These are phyloP conservation scores for Subanguina moxae DNA, from an alignment of 1,140 invertebrate genomes.

Conservation along the genomic window DNA sequence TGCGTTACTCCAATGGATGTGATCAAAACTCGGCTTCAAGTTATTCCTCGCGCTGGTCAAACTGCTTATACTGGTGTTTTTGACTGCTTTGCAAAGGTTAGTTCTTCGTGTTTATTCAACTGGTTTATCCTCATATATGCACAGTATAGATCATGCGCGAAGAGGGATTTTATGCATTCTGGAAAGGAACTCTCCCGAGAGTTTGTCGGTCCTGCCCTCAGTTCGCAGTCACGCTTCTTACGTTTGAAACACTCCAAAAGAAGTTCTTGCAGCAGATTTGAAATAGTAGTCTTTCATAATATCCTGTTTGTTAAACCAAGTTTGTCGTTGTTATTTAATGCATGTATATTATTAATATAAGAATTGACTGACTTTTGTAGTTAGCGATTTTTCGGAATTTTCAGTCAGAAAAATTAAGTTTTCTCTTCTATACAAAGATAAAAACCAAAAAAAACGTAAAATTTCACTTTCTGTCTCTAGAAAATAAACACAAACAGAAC, in stretches of 20 bases:
- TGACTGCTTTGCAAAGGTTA: slow-evolving; percentile 78
- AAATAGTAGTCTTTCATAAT: too few species aligned
- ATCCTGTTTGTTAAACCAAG: too few species aligned
- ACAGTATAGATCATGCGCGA: slow-evolving; percentile 35
- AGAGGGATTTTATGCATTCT: slow-evolving; percentile 88
- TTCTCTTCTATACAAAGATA: too few species aligned
- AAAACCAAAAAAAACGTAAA: too few species aligned
- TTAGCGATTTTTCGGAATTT: too few species aligned
- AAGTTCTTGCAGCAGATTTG: slow-evolving; percentile 67
- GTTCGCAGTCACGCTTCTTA: slow-evolving; percentile 94
- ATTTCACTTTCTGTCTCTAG: too few species aligned
- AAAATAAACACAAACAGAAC: too few species aligned
- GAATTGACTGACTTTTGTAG: too few species aligned
- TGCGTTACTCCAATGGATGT: slow-evolving; percentile 98
- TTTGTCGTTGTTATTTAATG: too few species aligned
- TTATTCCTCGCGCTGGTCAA: slow-evolving; percentile 86
- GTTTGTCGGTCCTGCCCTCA: slow-evolving; percentile 91
- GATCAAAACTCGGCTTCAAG: slow-evolving; percentile 94
- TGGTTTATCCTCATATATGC: not conserved
- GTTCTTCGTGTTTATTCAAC: not conserved
- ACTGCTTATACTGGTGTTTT: slow-evolving; percentile 88
- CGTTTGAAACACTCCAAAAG: slow-evolving; percentile 92
- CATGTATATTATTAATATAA: too few species aligned
- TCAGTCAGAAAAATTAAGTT: too few species aligned
- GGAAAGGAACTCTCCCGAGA: slow-evolving; percentile 93